Conservation (phyloP, 2,888 invertebrate species). For the Monopis laevigella region DNA sequence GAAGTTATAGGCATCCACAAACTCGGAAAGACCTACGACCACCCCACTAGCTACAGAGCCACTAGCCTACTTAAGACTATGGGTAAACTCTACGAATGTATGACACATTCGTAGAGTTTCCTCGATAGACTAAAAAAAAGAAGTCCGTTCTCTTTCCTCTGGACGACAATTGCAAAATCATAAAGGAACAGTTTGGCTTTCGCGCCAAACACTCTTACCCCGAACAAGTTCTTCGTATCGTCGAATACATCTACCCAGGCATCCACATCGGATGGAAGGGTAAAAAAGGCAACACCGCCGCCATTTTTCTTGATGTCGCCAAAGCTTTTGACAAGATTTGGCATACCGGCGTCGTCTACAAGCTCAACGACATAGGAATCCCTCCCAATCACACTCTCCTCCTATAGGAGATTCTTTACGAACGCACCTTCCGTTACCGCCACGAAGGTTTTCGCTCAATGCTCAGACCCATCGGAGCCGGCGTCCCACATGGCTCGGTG, state of each 20-base stretch:
- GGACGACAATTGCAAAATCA: neutral
- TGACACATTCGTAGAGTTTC: no score
- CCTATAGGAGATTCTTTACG: neutral
- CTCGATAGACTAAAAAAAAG: neutral
- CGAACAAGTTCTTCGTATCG: neutral
- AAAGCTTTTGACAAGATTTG: neutral
- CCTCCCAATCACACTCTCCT: neutral
- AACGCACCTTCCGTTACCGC: neutral
- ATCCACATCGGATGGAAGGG: neutral
- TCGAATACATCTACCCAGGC: neutral
- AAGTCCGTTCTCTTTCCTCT: neutral
- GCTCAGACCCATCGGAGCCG: neutral
- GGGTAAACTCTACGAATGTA: neutral
- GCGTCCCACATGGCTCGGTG: neutral
- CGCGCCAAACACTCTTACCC: neutral
- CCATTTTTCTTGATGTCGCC: neutral
- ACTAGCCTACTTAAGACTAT: neutral
- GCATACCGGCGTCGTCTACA: conserved; percentile 1
- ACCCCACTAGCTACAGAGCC: conserved; percentile 1
- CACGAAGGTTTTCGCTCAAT: neutral
- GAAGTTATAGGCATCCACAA: neutral
- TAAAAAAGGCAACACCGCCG: neutral
- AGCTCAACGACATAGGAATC: neutral
- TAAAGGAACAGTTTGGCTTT: neutral
- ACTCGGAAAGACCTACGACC: neutral